Evolutionary conservation across 2,888 invertebrate genomes (phyloP), one percentile per base, ranked within the genome.

Genomic region (Omphaloscelis lunosa): DNA sequence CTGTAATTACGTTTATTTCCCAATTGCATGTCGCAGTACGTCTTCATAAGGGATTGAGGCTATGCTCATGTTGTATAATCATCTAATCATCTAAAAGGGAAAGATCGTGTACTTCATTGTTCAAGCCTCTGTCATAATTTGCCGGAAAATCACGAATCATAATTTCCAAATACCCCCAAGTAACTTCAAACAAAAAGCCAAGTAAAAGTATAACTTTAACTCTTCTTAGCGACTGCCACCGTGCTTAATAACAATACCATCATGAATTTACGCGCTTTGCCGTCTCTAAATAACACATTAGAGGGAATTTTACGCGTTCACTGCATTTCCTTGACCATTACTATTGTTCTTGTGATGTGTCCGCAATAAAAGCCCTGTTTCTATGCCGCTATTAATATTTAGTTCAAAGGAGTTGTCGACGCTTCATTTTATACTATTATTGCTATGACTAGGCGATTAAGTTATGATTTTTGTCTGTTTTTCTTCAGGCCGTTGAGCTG

Each of bases 311-410:
- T 91, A 93, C 92, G 91, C 91, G 86, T 82, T 79, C 79, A 66
- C 80, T 80, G 88, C 90, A 86, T 93, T 94, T 93, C 93, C 93
- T 93, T 89, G 88, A 84, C 86, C 88, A 90, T 93, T 89, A 92
- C 90, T 86, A 91, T 92, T 91, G 90, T 90, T 91, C 90, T 82
- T 93, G 90, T 93, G 93, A 92, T 92, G 92, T 93, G 89, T 85
- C 73, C 76, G 91, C 86, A 84, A 91, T 94, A 93, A 94, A 94
- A 81, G 41, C 80, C 58, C 66, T 75, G 85, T 75, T 85, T 84
- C 86, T 85, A 88, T 92, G 89, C 83, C 73, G 89, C 93, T 91
- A 92, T 93, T 91, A 92, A 93, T 92, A 91, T 83, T 78, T 82
- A 93, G 92, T 92, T 93, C 93, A 93, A 93, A 93, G 93, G 89